phyloP scores from a whole-genome alignment of 2,797 vertebrate genomes.

The Sternarchorhynchus goeldii region DNA sequence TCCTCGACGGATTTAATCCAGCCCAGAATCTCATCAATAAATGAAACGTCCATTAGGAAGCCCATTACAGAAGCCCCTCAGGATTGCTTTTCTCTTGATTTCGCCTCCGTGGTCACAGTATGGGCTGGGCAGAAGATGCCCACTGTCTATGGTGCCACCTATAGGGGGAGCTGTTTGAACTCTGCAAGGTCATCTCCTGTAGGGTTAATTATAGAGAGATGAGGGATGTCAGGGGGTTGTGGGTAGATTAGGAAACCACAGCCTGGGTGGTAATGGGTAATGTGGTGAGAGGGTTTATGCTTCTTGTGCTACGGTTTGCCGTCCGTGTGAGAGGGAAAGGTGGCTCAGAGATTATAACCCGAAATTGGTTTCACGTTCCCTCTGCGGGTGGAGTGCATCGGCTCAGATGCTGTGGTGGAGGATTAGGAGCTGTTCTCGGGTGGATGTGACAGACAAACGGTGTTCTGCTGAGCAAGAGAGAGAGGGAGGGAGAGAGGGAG shows the following conservation, averaged over 20 bases:
- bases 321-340: constrained; percentile 11
- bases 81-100: constrained; percentile 29
- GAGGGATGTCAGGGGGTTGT: background rate
- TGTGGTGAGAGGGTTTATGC: constrained; percentile 8
- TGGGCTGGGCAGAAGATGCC: background rate
- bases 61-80: constrained; percentile 27
- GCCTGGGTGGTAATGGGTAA: background rate
- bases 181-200: constrained; percentile 6
- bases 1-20: background rate
- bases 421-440: constrained; percentile 40
- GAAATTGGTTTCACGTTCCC: constrained; percentile 35
- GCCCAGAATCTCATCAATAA: constrained; percentile 51
- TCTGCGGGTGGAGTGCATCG: constrained; percentile 20
- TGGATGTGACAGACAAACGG: constrained; percentile 35
- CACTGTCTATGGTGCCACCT: constrained; percentile 3
- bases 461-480: constrained; percentile 24
- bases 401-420: constrained; percentile 33
- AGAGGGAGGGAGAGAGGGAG: constrained; percentile 21
- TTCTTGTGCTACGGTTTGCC: constrained; percentile 34
- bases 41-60: constrained; percentile 47
- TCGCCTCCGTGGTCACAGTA: constrained; percentile 10
- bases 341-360: constrained; percentile 30
- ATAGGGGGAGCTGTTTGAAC: constrained; percentile 22
- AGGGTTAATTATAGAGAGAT: constrained; percentile 11
- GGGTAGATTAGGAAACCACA: constrained; percentile 8